Base-by-base conservation (phyloP, 1,140 invertebrate species). In the Lysiphlebus fabarum region DNA sequence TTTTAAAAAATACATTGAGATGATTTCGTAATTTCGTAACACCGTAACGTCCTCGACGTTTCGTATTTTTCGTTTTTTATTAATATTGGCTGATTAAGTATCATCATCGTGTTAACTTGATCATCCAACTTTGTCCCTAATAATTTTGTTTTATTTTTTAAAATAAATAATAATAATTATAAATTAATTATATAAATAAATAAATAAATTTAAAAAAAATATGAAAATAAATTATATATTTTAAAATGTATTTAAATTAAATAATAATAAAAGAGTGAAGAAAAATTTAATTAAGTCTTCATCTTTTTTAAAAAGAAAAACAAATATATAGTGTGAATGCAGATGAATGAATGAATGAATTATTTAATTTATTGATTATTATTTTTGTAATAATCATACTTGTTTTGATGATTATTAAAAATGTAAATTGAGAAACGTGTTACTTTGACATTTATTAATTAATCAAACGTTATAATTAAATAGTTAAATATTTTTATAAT, bases 41-140 rank as follows among this genome's bases (percentile, higher is more conserved):
- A 26, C 17, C 17, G 17, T 26, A 26, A 26, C 17, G 17, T 26
- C 17, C 17, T 26, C 17, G 17, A 26, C 17, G 44, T 36, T 33
- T 5, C 56, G 45, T 58, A 54, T 50, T 56, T 58, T 59, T 62
- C 17, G 72, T 63, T 71, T 62, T 26, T 26, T 78, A 78, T 76
- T 76, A 78, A 78, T 78, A 77, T 76, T 78, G 65, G 70, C 56
- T 78, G 76, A 78, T 77, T 76, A 76, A 78, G 69, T 72, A 64
- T 56, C 66, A 68, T 68, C 75, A 69, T n/a, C 71, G 73, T 78
- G 74, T 68, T 57, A 61, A 48, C 42, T n/a, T n/a, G 40, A 40
- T 10, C 50, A 42, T 14, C 37, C 54, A 26, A 42, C 17, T 60
- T 49, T 44, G 9, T 34, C 40, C 40, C 38, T 55, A n/a, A 36